Percentiles rank a stretch among this genome's conserved stretches.
These are phyloP conservation scores for Betta splendens DNA, from an alignment of 2,797 vertebrate species.

Conservation along the genomic window DNA sequence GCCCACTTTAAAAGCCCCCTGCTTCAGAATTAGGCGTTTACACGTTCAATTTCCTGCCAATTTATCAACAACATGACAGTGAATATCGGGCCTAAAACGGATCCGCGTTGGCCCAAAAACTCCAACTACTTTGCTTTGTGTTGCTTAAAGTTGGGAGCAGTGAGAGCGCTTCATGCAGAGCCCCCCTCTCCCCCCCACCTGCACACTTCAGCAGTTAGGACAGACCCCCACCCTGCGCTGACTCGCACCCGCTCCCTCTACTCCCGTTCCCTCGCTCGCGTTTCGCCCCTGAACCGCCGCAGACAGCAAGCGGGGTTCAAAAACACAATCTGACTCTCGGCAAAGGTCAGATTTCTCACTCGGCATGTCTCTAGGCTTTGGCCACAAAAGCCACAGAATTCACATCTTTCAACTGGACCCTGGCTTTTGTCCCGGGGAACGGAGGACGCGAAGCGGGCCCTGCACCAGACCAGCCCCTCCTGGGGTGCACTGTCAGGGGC, in stretches of 20 bases:
- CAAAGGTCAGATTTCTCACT: slow-evolving; percentile 89
- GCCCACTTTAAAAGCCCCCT: slow-evolving; percentile 71
- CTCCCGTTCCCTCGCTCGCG: slow-evolving; percentile 65
- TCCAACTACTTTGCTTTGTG: slow-evolving; percentile 66
- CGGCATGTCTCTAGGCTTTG: slow-evolving; percentile 83
- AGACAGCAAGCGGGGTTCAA: slow-evolving; percentile 81
- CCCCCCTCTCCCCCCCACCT: slow-evolving; percentile 50
- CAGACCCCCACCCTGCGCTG: slow-evolving; percentile 46
- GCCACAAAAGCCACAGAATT: slow-evolving; percentile 88
- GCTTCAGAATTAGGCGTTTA: slow-evolving; percentile 79
- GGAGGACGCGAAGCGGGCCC: slow-evolving; percentile 78
- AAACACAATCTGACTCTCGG: slow-evolving; percentile 84
- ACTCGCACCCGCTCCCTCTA: slow-evolving; percentile 51
- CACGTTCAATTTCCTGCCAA: slow-evolving; percentile 84
- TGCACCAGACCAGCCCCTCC: slow-evolving; percentile 85
- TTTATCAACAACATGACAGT: slow-evolving; percentile 78
- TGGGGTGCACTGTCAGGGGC: slow-evolving; percentile 84
- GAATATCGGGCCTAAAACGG: slow-evolving; percentile 68
- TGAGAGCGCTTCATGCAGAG: slow-evolving; percentile 15
- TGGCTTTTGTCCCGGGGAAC: slow-evolving; percentile 81
- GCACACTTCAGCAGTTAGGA: slow-evolving; percentile 56
- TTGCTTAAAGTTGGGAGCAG: slow-evolving; percentile 46
- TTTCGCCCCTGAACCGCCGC: slow-evolving; percentile 75
- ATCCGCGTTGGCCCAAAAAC: slow-evolving; percentile 53
- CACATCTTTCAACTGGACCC: slow-evolving; percentile 86